Conservation (phyloP, 2,888 invertebrate species). For the Ophioninae sp. region DNA sequence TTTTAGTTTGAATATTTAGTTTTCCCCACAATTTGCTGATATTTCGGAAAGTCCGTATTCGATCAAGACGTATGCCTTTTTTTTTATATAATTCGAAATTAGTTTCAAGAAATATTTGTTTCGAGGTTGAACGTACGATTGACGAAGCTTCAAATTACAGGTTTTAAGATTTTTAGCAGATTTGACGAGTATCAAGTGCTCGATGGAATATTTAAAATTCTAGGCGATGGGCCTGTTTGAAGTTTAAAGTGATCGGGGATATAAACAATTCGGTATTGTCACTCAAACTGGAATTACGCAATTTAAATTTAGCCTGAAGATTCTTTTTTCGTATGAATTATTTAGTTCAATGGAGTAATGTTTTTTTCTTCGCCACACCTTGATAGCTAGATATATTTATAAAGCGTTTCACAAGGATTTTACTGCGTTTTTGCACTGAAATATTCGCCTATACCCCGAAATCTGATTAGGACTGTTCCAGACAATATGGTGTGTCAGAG, state of each 20-base stretch:
- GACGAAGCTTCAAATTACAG: too few relatives aligned
- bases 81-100: too few relatives aligned
- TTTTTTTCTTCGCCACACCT: not conserved
- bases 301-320: not conserved
- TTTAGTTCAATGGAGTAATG: not conserved
- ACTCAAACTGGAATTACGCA: not conserved
- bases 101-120: too few relatives aligned
- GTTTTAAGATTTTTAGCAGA: not conserved
- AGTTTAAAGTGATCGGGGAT: not conserved
- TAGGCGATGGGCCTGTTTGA: not conserved
- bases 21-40: not conserved
- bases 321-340: not conserved
- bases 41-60: not conserved
- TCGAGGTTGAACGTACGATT: too few relatives aligned
- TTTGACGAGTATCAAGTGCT: not conserved
- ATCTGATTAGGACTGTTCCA: constrained; percentile 82
- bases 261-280: not conserved
- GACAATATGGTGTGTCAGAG: constrained; percentile 72
- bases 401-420: constrained; percentile 62
- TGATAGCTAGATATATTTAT: not conserved
- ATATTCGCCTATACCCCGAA: constrained; percentile 74
- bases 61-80: not conserved
- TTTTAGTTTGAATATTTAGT: not conserved
- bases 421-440: constrained; percentile 75
- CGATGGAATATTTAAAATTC: not conserved